Percentiles rank a stretch among this genome's conserved stretches.
Evolutionary conservation across 2,797 vertebrate species (phyloP).

Genomic region (Dryobates pubescens): DNA sequence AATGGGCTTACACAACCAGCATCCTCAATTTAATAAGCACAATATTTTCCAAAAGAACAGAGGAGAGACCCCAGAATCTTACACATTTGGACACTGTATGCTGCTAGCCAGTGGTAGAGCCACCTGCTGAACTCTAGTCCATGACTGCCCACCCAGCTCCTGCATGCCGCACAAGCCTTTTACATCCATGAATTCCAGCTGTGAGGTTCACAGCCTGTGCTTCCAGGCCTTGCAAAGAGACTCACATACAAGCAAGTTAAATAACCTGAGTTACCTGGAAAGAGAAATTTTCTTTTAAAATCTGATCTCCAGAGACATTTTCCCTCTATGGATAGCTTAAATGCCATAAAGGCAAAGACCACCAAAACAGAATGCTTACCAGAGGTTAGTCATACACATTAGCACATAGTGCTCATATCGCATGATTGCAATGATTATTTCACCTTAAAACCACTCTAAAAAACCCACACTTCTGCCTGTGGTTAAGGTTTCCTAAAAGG

Average conservation of each 20-base stretch:
- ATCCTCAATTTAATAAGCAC: background rate
- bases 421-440: background rate
- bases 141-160: fast-evolving
- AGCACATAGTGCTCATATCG: fast-evolving
- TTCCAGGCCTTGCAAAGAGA: background rate
- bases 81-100: too few species aligned
- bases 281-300: background rate
- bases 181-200: background rate
- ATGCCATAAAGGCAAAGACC: background rate
- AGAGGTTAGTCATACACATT: background rate
- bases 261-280: background rate
- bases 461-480: background rate
- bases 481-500: background rate
- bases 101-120: background rate
- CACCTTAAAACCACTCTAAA: background rate
- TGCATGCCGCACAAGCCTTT: background rate
- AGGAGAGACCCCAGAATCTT: background rate
- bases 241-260: background rate
- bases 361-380: background rate
- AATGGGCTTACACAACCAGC: background rate
- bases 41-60: background rate
- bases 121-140: background rate
- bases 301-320: background rate
- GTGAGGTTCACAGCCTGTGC: background rate
- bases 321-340: background rate